Conservation (phyloP, 2,113 vertebrate genomes). For the Brachyhypopomus gauderio region DNA sequence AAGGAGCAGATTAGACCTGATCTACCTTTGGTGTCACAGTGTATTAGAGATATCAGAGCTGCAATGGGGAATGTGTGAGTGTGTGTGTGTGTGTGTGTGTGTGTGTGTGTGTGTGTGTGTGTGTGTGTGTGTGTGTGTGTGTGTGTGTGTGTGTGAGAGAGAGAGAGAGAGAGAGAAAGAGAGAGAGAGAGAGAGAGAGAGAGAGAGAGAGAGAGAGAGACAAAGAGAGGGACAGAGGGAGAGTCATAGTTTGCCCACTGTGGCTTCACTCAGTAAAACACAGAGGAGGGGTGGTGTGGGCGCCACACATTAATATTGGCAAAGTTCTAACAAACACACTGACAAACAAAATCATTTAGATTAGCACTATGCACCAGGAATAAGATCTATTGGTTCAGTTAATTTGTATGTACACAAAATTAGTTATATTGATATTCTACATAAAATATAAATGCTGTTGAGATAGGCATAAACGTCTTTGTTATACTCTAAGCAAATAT, state of each 20-base stretch:
- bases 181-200: slow-evolving; percentile 22
- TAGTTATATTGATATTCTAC: not conserved
- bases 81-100: too few species aligned
- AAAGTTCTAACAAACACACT: slow-evolving; percentile 23
- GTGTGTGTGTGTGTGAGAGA: too few species aligned
- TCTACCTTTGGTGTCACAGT: slow-evolving; percentile 61
- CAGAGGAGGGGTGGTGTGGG: not conserved
- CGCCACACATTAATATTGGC: slow-evolving; percentile 42
- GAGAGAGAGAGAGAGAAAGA: slow-evolving; percentile 38
- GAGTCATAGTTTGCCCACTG: slow-evolving; percentile 35
- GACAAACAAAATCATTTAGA: slow-evolving; percentile 50
- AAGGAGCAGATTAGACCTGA: slow-evolving; percentile 56
- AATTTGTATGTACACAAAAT: slow-evolving; percentile 9
- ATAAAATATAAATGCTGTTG: too few species aligned
- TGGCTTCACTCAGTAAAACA: slow-evolving; percentile 46
- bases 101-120: too few species aligned
- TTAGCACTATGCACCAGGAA: not conserved
- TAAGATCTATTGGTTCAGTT: not conserved
- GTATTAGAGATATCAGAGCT: slow-evolving; percentile 52
- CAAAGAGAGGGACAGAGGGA: slow-evolving; percentile 15
- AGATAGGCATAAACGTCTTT: not conserved
- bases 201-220: slow-evolving; percentile 12
- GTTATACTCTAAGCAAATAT: not conserved
- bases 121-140: too few species aligned
- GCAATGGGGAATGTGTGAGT: slow-evolving; percentile 26